Evolutionary conservation across 2,888 invertebrate species (phyloP).

Genomic region (Sicus ferrugineus): DNA sequence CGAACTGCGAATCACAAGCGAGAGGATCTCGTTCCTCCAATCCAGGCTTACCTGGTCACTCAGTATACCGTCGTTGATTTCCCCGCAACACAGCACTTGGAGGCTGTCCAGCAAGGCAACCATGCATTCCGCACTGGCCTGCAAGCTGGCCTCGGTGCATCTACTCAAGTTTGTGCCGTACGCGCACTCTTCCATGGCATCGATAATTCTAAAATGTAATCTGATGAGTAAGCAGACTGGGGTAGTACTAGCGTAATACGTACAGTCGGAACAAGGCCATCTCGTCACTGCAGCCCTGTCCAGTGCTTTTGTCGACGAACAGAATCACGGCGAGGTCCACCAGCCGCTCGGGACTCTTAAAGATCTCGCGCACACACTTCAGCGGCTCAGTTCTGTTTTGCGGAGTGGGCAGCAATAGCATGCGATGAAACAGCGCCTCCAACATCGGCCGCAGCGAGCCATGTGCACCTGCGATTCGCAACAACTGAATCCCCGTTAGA

Average conservation of each 20-base stretch:
- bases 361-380: slow-evolving; percentile 81
- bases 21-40: not conserved
- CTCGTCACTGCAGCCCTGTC: slow-evolving; percentile 75
- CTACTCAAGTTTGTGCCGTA: slow-evolving; percentile 72
- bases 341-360: slow-evolving; percentile 75
- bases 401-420: slow-evolving; percentile 87
- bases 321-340: slow-evolving; percentile 73
- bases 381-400: slow-evolving; percentile 86
- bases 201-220: slow-evolving; percentile 76
- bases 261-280: slow-evolving; percentile 85
- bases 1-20: too few relatives aligned
- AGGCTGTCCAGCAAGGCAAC: slow-evolving; percentile 83
- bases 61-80: slow-evolving; percentile 70
- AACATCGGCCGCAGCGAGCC: slow-evolving; percentile 88
- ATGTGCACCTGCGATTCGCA: slow-evolving; percentile 86
- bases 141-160: slow-evolving; percentile 77
- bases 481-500: slow-evolving; percentile 84
- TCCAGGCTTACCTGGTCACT: slow-evolving; percentile 55
- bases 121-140: slow-evolving; percentile 83
- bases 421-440: slow-evolving; percentile 91
- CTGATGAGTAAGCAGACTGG: not conserved
- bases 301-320: slow-evolving; percentile 73
- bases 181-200: slow-evolving; percentile 93
- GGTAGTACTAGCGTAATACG: too few relatives aligned
- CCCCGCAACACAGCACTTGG: slow-evolving; percentile 82